Base-by-base conservation (phyloP, 2,797 vertebrate genomes). In the Dermochelys coriacea region DNA sequence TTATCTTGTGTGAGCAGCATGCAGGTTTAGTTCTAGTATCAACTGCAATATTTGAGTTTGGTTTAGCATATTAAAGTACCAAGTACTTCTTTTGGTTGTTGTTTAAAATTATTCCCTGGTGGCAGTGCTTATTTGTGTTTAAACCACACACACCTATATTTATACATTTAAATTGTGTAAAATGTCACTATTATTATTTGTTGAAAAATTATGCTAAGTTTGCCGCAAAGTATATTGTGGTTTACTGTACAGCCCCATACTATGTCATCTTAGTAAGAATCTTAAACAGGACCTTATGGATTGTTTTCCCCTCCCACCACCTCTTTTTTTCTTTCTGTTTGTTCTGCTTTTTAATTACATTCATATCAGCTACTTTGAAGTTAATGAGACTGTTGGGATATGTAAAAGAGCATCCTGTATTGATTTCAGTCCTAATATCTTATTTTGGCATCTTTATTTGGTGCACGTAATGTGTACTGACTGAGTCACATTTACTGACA, bases 291-390 rank as follows among this genome's bases (percentile, higher is more conserved):
- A 95, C 92, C 91, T 89, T 95, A 77, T 97, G 98, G 98, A 98
- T 98, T 98, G 98, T 98, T 98, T 96, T 93, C 94, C 95, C 97
- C 80, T 18, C 34, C 97, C 80, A 18, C 34, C 5, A 41, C 59
- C 2, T 10, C 4, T 5, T 12, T 10, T 61, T 71, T 68, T 96
- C 96, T 95, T 98, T 97, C 97, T 97, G 98, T 98, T 98, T 98
- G 98, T 98, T 98, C 98, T 98, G 97, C 98, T 99, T 98, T 99
- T 99, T 99, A 99, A 99, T 99, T 99, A 99, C 99, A 99, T 98
- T 99, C 98, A 98, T 99, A 99, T 99, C 99, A 98, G 98, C 98
- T 98, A 98, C 99, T 99, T 99, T 99, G 99, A 99, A 99, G 99
- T 99, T 98, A 99, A 99, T 98, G 98, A 98, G 98, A 98, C 98